Percentiles rank a stretch among this genome's conserved stretches.
These are phyloP conservation scores for Macrosoma leucophasiata DNA, from an alignment of 2,888 invertebrate genomes.

Conservation along the genomic window DNA sequence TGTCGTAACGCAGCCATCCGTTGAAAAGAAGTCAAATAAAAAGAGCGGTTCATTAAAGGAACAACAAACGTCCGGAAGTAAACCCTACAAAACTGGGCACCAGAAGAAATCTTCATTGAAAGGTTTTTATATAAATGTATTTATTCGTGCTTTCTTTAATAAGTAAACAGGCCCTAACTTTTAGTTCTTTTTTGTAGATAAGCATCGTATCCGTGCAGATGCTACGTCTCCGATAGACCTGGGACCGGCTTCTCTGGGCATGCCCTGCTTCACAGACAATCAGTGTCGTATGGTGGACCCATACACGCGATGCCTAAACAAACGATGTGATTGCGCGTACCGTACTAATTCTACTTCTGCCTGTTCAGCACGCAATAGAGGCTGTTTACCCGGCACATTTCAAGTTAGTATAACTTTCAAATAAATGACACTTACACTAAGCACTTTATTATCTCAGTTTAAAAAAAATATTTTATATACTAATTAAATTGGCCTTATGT, in stretches of 20 bases:
- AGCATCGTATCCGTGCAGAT: slow-evolving; percentile 57
- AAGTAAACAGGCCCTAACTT: neutral
- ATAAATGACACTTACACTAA: neutral
- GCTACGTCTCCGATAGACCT: slow-evolving; percentile 52
- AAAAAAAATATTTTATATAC: no score
- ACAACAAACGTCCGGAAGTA: slow-evolving; percentile 39
- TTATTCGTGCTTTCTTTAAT: neutral
- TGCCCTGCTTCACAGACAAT: slow-evolving; percentile 82
- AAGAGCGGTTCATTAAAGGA: slow-evolving; percentile 51
- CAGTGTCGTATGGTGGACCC: slow-evolving; percentile 89
- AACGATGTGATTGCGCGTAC: slow-evolving; percentile 84
- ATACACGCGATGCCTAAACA: slow-evolving; percentile 83
- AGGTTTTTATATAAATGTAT: slow-evolving; percentile 38
- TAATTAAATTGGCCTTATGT: no score
- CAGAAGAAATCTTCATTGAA: slow-evolving; percentile 67
- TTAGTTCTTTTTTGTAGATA: slow-evolving; percentile 42
- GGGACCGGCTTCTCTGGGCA: slow-evolving; percentile 82
- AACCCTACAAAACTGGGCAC: slow-evolving; percentile 56
- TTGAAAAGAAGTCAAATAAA: slow-evolving; percentile 59
- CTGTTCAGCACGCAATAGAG: slow-evolving; percentile 84
- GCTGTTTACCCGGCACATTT: slow-evolving; percentile 90
- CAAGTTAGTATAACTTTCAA: slow-evolving; percentile 72
- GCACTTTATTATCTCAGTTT: no score
- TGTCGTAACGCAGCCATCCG: slow-evolving; percentile 64
- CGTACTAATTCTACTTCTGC: slow-evolving; percentile 74